Base-by-base conservation (phyloP, 2,113 vertebrate genomes). In the Mus spicilegus region DNA sequence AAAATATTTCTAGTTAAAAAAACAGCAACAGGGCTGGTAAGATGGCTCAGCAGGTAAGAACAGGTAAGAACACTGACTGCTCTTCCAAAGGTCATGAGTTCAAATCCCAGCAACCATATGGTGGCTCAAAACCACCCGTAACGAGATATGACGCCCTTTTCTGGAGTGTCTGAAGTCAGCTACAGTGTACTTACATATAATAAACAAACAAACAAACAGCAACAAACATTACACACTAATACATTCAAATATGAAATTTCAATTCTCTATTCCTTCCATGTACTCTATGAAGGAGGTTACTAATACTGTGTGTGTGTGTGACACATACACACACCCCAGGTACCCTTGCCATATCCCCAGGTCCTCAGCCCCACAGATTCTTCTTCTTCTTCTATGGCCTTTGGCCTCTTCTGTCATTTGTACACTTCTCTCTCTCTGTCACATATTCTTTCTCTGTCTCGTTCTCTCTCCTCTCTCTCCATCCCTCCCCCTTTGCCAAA, bases 401-500 rank as follows among this genome's bases (percentile, higher is more conserved):
- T 56, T 58, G 1, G 1, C 54, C 0, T 90, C 51, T 90, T 28
- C 61, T 0, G 5, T 5, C 16, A 17, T 67, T 26, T 28, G n/a
- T 9, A 56, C 0, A 36, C 16, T 24, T 24, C 63, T 26, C 24
- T 63, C 22, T 63, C 61, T 26, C 24, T 26, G 24, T 10, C 63
- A 9, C 61, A 24, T 22, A 1, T 13, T 58, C 56, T 19, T 17
- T 58, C 56, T 58, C 56, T 58, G 16, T 58, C 56, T 19, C 56
- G 1, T 16, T 58, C 56, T 58, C 24, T 30, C 10, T 67, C 30
- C 11, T 13, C 54, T 54, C 54, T 11, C 54, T 54, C 3, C 67
- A 12, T 28, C 2, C 1, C 3, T 14, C 5, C 11, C 14, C 42
- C 16, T 0, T 1, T 17, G n/a, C 72, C 54, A 39, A 1, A 33